Percentiles rank a stretch among this genome's conserved stretches.
Conservation (phyloP, 2,888 invertebrate genomes). For the Tenthredo notha region DNA sequence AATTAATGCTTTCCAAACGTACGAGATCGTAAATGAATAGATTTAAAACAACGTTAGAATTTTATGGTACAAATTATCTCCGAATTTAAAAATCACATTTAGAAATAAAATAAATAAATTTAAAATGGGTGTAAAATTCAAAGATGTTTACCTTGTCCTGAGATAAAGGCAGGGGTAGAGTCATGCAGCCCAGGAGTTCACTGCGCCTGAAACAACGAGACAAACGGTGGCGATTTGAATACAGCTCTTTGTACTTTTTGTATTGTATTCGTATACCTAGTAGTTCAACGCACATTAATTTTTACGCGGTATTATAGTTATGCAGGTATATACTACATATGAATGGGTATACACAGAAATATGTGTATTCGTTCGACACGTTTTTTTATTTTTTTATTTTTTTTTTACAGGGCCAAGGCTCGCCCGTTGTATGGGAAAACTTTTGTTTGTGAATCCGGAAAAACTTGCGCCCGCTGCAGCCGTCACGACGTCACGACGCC, state of each 20-base stretch:
- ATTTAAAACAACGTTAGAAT: background rate
- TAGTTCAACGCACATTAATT: constrained; percentile 14
- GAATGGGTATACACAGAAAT: constrained; percentile 61
- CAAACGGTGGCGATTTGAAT: constrained; percentile 69
- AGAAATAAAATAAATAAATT: background rate
- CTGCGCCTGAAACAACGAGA: constrained; percentile 89
- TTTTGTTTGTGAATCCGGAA: constrained; percentile 47
- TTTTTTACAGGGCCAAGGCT: background rate
- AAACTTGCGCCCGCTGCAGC: constrained; percentile 45
- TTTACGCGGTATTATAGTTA: constrained; percentile 24
- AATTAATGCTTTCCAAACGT: background rate
- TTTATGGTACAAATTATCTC: background rate
- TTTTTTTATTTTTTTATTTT: background rate
- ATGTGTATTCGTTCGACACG: constrained; percentile 17
- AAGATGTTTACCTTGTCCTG: constrained; percentile 82
- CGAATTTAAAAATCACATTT: background rate
- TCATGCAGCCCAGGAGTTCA: constrained; percentile 96
- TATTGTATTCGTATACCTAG: constrained; percentile 17
- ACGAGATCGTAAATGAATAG: background rate
- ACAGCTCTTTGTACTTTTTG: constrained; percentile 43
- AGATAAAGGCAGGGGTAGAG: constrained; percentile 92
- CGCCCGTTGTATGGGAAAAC: constrained; percentile 22
- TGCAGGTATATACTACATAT: background rate
- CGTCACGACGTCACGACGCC: constrained; percentile 47
- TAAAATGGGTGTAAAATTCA: background rate